Base-by-base conservation (phyloP, 2,888 invertebrate species). In the Agrilus cyanescens region DNA sequence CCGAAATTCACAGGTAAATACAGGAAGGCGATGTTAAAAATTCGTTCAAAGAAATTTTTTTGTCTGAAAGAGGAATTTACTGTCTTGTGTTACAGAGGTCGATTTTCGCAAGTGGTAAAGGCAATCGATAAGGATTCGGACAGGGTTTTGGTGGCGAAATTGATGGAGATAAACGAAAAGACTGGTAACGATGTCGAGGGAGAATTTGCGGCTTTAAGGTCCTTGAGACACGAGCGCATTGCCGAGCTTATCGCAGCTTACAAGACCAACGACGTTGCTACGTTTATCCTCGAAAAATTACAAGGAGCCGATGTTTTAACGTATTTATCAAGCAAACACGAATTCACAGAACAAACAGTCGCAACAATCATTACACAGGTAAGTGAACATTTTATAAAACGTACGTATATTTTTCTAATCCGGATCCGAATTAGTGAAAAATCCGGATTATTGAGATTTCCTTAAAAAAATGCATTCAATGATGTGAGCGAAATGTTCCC, bases 281-380 rank as follows among this genome's bases (percentile, higher is more conserved):
- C 82, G 0, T 73, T 89, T 12, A 73, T 89, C 12, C 66, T 85
- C 65, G 89, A 89, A 57, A 87, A 87, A 60, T 70, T 89, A 0
- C 90, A 91, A 61, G 96, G 96, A 2, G 86, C 94, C 13, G 90
- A 95, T 57, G 78, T 97, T 32, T 70, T 96, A 4, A 86, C 89
- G 0, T 94, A 89, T 63, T 73, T 95, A 43, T 82, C 89, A 1
- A 86, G 84, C 53, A 77, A 84, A 39, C 89, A 93, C 62, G 86
- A 90, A 55, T 97, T 94, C 66, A 80, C 83, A 0, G 97, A 97
- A 65, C 90, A 95, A 66, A 83, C 84, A 66, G 90, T 96, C 0
- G 85, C 90, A 0, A 81, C 80, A 1, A 82, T 94, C 16, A 76
- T 95, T 33, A 76, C 81, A 3, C 96, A 97, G 70, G 73, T 75